phyloP scores from a whole-genome alignment of 2,797 vertebrate species.

The Pempheris klunzingeri region DNA sequence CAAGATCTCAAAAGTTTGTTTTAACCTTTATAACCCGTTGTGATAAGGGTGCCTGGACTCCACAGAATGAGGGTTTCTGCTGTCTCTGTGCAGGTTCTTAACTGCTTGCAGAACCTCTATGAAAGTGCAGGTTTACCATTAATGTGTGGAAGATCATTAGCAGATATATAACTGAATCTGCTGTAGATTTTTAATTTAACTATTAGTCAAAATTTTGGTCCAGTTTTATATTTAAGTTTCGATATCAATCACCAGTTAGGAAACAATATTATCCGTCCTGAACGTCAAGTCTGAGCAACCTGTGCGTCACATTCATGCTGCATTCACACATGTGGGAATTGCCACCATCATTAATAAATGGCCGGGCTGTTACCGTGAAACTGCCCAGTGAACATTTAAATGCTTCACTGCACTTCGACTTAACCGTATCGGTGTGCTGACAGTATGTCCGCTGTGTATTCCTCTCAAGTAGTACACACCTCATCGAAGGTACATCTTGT shows the following conservation, averaged over 20 bases:
- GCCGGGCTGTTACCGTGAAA: neutral
- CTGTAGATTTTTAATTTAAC: neutral
- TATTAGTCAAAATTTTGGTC: neutral
- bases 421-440: neutral
- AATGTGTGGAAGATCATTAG: neutral
- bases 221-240: neutral
- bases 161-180: neutral
- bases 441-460: neutral
- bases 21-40: neutral
- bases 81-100: too few relatives aligned
- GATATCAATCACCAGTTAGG: conserved; percentile 17
- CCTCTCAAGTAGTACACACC: neutral
- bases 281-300: conserved; percentile 57
- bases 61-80: neutral
- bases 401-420: neutral
- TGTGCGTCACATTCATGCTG: conserved; percentile 69
- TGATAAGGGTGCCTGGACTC: neutral
- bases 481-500: neutral
- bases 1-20: neutral
- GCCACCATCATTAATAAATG: fast-evolving
- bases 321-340: conserved; percentile 40
- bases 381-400: neutral
- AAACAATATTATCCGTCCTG: conserved; percentile 54
- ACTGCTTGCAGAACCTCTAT: neutral
- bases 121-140: too few relatives aligned